Percentiles rank a stretch among this genome's conserved stretches.
These are phyloP conservation scores for Dryobotodes eremita DNA, from an alignment of 2,888 invertebrate genomes.

Conservation along the genomic window DNA sequence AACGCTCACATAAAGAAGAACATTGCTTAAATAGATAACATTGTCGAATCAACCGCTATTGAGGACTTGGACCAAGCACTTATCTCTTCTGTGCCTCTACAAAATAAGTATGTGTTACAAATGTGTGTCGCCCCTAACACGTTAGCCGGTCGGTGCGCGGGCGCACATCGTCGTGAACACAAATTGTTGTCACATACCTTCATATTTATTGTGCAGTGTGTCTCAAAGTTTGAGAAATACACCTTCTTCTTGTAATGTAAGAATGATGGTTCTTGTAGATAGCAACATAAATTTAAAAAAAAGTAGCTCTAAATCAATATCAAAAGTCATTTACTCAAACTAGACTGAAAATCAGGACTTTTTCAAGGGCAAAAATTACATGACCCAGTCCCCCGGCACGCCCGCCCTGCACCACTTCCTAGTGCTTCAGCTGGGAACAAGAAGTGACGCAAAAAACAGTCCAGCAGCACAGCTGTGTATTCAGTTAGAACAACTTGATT, in stretches of 20 bases:
- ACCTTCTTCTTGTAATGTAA: neutral
- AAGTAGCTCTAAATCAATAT: neutral
- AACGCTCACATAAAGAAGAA: neutral
- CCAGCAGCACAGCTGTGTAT: neutral
- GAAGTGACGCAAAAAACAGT: neutral
- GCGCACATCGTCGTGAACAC: slow-evolving; percentile 73
- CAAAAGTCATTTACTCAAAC: neutral
- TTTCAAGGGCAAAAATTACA: neutral
- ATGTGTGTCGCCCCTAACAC: slow-evolving; percentile 55
- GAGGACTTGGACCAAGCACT: neutral
- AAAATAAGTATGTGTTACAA: slow-evolving; percentile 34
- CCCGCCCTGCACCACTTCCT: neutral
- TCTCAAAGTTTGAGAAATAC: slow-evolving; percentile 73
- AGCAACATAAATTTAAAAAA: neutral
- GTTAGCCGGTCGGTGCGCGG: slow-evolving; percentile 64
- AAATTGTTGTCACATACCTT: slow-evolving; percentile 87
- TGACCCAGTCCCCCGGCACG: neutral
- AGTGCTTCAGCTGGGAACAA: neutral
- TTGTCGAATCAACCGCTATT: neutral
- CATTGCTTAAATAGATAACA: neutral
- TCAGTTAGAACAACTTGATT: no score
- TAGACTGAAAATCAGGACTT: neutral
- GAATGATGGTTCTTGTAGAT: neutral
- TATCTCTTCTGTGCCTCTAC: neutral
- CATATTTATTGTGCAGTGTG: slow-evolving; percentile 72